A percentile compares a stretch with the other conserved stretches of the same genome.
phyloP scores from a whole-genome alignment of 92 coral and sea anemone genomes.

The Parazoanthus darwini region DNA sequence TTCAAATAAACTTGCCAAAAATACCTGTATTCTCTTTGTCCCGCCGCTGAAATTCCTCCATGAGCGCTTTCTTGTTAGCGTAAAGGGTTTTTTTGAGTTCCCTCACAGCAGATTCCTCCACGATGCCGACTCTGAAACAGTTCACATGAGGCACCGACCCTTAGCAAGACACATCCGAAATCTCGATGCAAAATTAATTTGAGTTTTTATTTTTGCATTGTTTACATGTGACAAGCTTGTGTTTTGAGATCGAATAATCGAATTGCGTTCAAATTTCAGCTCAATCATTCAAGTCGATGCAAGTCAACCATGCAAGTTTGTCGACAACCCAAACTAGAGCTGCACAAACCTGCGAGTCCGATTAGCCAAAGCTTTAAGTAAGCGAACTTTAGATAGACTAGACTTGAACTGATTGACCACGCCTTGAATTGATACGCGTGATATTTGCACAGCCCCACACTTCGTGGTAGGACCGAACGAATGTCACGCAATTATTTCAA shows the following conservation, averaged over 20 bases:
- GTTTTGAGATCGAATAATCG: background rate
- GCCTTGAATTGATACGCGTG: too few relatives aligned
- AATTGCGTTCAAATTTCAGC: background rate
- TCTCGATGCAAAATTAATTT: too few relatives aligned
- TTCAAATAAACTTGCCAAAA: too few relatives aligned
- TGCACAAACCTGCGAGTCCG: too few relatives aligned
- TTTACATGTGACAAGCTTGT: too few relatives aligned
- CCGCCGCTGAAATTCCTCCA: constrained; percentile 74
- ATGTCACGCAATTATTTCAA: too few relatives aligned
- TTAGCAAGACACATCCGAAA: background rate
- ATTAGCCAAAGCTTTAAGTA: too few relatives aligned
- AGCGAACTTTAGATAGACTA: too few relatives aligned
- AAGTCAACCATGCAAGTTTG: background rate
- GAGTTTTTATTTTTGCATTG: too few relatives aligned
- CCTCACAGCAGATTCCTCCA: constrained; percentile 90
- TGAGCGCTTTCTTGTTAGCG: constrained; percentile 79
- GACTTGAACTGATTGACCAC: too few relatives aligned
- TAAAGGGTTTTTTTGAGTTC: constrained; percentile 81
- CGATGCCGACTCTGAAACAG: constrained; percentile 78
- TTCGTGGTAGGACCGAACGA: too few relatives aligned
- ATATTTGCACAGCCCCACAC: too few relatives aligned
- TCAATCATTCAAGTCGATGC: background rate
- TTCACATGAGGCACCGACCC: background rate
- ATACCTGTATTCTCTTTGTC: constrained; percentile 84
- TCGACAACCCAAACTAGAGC: background rate